A percentile compares a stretch with the other conserved stretches of the same genome.
Evolutionary conservation across 1,140 invertebrate species (phyloP).

Genomic region (Calosoma granatense): DNA sequence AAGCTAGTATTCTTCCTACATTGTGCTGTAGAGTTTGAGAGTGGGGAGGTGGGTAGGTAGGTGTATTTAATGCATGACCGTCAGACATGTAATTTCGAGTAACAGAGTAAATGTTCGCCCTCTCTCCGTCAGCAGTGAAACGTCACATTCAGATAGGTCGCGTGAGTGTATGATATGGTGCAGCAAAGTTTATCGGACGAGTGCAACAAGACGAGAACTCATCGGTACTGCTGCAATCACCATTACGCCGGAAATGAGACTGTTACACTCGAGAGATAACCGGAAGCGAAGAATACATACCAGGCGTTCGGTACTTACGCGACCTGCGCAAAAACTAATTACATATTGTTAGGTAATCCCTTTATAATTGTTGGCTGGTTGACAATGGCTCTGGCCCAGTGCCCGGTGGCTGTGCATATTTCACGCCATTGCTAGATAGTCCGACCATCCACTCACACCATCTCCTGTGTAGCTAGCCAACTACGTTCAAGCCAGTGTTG

Average conservation of each 20-base stretch:
- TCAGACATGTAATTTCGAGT: too few species aligned
- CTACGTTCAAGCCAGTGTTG: too few species aligned
- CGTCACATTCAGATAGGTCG: too few species aligned
- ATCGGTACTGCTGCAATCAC: not conserved
- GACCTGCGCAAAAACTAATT: slow-evolving; percentile 2
- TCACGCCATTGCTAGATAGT: not conserved
- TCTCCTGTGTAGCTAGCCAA: too few species aligned
- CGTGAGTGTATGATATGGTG: too few species aligned
- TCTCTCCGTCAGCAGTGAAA: too few species aligned
- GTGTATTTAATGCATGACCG: too few species aligned
- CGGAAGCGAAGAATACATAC: not conserved
- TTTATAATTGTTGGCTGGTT: slow-evolving; percentile 8
- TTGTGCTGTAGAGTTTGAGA: too few species aligned
- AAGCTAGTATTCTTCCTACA: too few species aligned
- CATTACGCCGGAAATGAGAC: not conserved
- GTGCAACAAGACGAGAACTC: not conserved
- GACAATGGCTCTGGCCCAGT: slow-evolving; percentile 2
- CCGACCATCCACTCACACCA: not conserved
- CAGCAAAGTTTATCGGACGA: not conserved
- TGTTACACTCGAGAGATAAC: not conserved
- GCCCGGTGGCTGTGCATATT: not conserved
- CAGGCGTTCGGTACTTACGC: not conserved
- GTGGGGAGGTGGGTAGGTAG: too few species aligned
- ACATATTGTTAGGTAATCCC: slow-evolving; percentile 9
- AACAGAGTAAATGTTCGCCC: too few species aligned